These are phyloP conservation scores for Tetramorium bicarinatum DNA, from an alignment of 2,888 invertebrate genomes.

Conservation along the genomic window DNA sequence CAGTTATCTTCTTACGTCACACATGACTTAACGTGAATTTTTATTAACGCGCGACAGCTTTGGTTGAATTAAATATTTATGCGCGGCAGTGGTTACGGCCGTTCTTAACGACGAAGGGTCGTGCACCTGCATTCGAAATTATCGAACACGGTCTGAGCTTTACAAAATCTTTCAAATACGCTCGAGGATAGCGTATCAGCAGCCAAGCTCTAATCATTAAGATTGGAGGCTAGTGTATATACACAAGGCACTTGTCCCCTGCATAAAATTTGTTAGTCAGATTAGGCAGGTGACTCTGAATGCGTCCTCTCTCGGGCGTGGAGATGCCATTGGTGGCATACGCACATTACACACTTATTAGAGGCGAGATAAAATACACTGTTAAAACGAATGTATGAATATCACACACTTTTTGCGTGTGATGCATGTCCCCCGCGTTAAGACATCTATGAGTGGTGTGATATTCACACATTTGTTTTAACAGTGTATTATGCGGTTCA, in stretches of 20 bases:
- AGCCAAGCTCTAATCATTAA: slow-evolving; percentile 48
- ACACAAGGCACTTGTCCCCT: slow-evolving; percentile 42
- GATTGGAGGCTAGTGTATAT: slow-evolving; percentile 43
- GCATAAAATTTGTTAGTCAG: slow-evolving; percentile 67
- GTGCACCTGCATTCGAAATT: slow-evolving; percentile 44
- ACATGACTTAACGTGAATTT: background rate
- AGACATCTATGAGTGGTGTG: too few relatives aligned
- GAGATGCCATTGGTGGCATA: too few relatives aligned
- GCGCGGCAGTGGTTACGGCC: slow-evolving; percentile 5
- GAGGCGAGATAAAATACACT: background rate
- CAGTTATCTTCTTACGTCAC: background rate
- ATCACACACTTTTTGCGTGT: too few relatives aligned
- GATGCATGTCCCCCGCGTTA: too few relatives aligned
- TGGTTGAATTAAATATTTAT: slow-evolving; percentile 42
- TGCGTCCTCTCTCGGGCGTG: slow-evolving; percentile 42
- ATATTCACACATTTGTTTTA: too few relatives aligned
- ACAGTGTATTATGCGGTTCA: slow-evolving; percentile 1
- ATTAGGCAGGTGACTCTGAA: slow-evolving; percentile 69
- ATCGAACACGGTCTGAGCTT: background rate
- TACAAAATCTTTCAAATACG: slow-evolving; percentile 42
- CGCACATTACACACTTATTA: background rate
- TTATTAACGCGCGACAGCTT: slow-evolving; percentile 14
- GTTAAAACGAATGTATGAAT: too few relatives aligned
- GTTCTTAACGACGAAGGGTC: slow-evolving; percentile 28
- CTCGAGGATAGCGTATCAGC: slow-evolving; percentile 48